Base-by-base conservation (phyloP, 2,888 invertebrate genomes). In the Eulithis prunata region DNA sequence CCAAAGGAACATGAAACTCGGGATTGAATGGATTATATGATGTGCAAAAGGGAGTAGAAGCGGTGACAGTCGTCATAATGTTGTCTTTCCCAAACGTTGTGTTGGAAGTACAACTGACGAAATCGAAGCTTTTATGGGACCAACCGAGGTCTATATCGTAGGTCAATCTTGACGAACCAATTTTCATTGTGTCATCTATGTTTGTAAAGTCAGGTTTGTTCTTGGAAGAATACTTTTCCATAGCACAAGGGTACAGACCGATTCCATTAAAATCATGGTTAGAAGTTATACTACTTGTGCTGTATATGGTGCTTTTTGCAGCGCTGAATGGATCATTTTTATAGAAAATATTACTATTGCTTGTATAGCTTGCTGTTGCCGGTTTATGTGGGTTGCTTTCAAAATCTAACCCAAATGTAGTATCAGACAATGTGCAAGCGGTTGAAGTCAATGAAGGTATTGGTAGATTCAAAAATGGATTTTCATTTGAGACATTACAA, bases 91-190 rank as follows among this genome's bases (percentile, higher is more conserved):
- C 86, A 69, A 90, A 88, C 1, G 86, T 86, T 1, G 87, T 68
- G 61, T 77, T 82, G 46, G 90, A 89, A 21, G 90, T 86, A 66
- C 89, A 88, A 66, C 86, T 91, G 1, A 91, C 89, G 69, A 93
- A 93, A 76, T 93, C 93, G 56, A 92, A 88, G 43, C 91, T 84
- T 81, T 92, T 93, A 71, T 93, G 93, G 0, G 93, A 91, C 93
- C 93, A 93, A 12, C 93, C 93, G 52, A 93, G 82, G 71, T 93
- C 93, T 71, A 93, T 92, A 69, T 93, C 93, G 65, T 93, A 93
- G 2, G 93, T 92, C 73, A 93, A 79, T 75, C 93, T 83, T 8
- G 92, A 91, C 5, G 90, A 88, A 2, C 88, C 90, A 57, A 91
- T 90, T 81, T 93, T 93, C 90, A 92, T 92, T 56, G 57, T 70